phyloP scores from a whole-genome alignment of 2,113 vertebrate genomes.

The Ailurus styani region DNA sequence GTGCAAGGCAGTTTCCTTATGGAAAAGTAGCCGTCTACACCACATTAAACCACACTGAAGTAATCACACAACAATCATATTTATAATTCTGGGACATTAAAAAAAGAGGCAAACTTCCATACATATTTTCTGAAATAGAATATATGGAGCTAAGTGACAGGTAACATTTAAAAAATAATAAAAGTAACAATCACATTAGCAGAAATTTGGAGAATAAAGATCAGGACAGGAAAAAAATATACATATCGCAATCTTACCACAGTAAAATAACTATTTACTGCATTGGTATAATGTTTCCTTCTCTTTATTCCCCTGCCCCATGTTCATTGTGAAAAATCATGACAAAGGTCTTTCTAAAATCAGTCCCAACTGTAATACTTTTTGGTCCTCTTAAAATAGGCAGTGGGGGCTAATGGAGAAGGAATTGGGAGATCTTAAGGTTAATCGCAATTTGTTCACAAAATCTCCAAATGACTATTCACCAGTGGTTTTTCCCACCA shows the following conservation, averaged over 20 bases:
- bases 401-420: neutral
- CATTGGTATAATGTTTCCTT: neutral
- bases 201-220: slow-evolving; percentile 23
- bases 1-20: neutral
- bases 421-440: slow-evolving; percentile 39
- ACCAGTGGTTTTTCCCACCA: slow-evolving; percentile 45
- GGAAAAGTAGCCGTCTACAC: neutral
- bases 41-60: neutral
- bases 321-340: neutral
- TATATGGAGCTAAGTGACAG: neutral
- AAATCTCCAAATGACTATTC: slow-evolving; percentile 4
- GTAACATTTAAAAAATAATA: slow-evolving; percentile 38
- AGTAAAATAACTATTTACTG: neutral
- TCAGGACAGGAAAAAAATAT: neutral
- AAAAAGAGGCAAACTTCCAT: neutral
- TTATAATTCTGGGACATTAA: neutral
- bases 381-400: slow-evolving; percentile 6
- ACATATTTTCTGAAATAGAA: neutral
- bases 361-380: neutral
- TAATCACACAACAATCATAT: neutral
- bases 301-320: neutral
- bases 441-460: slow-evolving; percentile 45
- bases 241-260: neutral
- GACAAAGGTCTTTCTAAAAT: slow-evolving; percentile 18
- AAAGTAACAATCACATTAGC: neutral